phyloP scores from a whole-genome alignment of 2,888 invertebrate genomes.

The Cybosia mesomella region DNA sequence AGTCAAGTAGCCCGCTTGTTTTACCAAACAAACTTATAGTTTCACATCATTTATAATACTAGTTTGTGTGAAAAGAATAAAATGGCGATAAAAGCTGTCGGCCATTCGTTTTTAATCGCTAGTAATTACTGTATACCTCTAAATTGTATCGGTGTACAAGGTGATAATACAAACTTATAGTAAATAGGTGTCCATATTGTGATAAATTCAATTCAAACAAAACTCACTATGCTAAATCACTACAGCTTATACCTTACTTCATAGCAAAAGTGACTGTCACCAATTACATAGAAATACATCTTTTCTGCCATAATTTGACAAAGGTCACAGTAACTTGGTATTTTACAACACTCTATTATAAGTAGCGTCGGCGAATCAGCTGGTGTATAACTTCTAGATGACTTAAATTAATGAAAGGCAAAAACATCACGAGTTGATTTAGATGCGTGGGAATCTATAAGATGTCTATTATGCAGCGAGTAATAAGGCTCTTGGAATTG shows the following conservation, averaged over 20 bases:
- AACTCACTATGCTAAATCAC: background rate
- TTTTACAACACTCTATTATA: slow-evolving; percentile 73
- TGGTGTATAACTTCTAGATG: slow-evolving; percentile 43
- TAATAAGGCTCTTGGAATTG: slow-evolving; percentile 41
- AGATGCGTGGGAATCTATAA: slow-evolving; percentile 44
- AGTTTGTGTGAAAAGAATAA: background rate
- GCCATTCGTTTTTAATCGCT: background rate
- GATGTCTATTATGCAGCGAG: slow-evolving; percentile 22
- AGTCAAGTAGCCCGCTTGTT: background rate
- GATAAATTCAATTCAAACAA: background rate
- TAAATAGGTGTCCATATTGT: background rate
- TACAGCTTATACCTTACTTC: slow-evolving; percentile 44
- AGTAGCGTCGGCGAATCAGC: slow-evolving; percentile 62
- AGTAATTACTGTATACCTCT: background rate
- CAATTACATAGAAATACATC: slow-evolving; percentile 75
- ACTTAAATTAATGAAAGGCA: slow-evolving; percentile 37
- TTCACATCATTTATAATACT: background rate
- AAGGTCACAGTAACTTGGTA: slow-evolving; percentile 77
- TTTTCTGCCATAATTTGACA: slow-evolving; percentile 72
- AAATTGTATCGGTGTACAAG: background rate
- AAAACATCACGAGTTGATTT: slow-evolving; percentile 47
- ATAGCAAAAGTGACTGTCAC: slow-evolving; percentile 59
- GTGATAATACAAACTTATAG: background rate
- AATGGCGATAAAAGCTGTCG: background rate
- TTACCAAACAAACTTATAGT: background rate